Evolutionary conservation across 2,113 vertebrate species (phyloP).

Genomic region (Sinocyclocheilus rhinocerous): DNA sequence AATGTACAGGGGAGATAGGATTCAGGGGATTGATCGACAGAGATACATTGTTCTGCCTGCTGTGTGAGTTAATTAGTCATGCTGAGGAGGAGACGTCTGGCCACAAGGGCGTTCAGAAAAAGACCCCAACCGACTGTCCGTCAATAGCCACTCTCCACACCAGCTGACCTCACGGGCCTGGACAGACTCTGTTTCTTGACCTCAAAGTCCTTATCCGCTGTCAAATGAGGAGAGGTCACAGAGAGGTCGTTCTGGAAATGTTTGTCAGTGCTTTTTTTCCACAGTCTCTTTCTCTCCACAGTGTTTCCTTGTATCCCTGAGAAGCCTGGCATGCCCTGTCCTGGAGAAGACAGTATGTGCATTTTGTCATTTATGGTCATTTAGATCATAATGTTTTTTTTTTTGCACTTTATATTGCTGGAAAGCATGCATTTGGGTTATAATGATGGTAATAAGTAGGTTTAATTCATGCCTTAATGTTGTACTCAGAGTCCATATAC

Average conservation of each 20-base stretch:
- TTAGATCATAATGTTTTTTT: not conserved
- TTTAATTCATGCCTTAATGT: not conserved
- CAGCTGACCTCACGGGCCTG: slow-evolving; percentile 13
- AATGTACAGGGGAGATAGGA: not conserved
- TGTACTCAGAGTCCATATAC: slow-evolving; percentile 93
- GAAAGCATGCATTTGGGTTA: not conserved
- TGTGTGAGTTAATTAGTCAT: slow-evolving; percentile 30
- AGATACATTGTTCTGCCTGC: slow-evolving; percentile 27
- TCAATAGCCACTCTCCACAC: slow-evolving; percentile 12
- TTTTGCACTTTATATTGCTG: not conserved
- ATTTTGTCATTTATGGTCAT: not conserved
- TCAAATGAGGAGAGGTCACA: slow-evolving; percentile 27
- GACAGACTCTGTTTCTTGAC: slow-evolving; percentile 34
- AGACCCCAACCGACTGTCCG: not conserved
- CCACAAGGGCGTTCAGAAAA: slow-evolving; percentile 23
- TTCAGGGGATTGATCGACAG: slow-evolving; percentile 29
- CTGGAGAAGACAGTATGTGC: slow-evolving; percentile 96
- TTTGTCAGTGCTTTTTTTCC: slow-evolving; percentile 7
- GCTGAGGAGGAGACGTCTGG: slow-evolving; percentile 22
- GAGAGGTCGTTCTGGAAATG: not conserved
- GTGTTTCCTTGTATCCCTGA: slow-evolving; percentile 97
- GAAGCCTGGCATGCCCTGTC: slow-evolving; percentile 96
- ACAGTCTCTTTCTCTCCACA: slow-evolving; percentile 61
- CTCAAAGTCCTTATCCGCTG: slow-evolving; percentile 23
- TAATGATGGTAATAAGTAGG: not conserved